Base-by-base conservation (phyloP, 2,797 vertebrate species). In the Megaceryle alcyon region DNA sequence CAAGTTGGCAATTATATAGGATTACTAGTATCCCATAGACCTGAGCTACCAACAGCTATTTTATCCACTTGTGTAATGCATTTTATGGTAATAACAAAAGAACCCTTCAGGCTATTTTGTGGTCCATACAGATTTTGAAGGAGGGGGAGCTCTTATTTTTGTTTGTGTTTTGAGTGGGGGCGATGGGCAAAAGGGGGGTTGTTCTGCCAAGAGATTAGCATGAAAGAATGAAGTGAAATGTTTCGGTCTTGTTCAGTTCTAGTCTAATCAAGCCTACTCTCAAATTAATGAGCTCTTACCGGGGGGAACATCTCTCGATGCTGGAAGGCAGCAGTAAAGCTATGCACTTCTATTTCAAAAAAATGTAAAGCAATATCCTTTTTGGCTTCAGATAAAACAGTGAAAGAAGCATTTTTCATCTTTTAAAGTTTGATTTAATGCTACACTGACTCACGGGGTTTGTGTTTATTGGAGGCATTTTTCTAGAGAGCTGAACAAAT, bases 291-390 rank as follows among this genome's bases (percentile, higher is more conserved):
- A 97, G 94, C 71, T 93, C 87, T 97, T 91, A 85, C 90, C 71
- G 43, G 92, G 86, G 84, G 91, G 83, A 96, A 96, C 89, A 90
- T 94, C 95, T 92, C 91, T 92, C 3, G 23, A 20, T 77, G 94
- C 97, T 97, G 90, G 86, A 94, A 97, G 97, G 97, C 96, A 97
- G 92, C 82, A 89, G 88, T 64, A 77, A 96, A 97, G 96, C 89
- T 96, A 96, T 97, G 97, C 92, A 92, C 71, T 91, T 94, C 82
- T 94, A 96, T 97, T 97, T 96, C 73, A 1, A 96, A 97, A 96
- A 97, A 97, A 97, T 97, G 96, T 97, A 97, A 97, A 97, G 97
- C 95, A 97, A 97, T 97, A 97, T 97, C 97, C 97, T 97, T 95
- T 94, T 97, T 97, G 97, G 97, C 97, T 95, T 85, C 92, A 94